Conservation (phyloP, 2,113 vertebrate genomes). For the Rattus rattus region DNA sequence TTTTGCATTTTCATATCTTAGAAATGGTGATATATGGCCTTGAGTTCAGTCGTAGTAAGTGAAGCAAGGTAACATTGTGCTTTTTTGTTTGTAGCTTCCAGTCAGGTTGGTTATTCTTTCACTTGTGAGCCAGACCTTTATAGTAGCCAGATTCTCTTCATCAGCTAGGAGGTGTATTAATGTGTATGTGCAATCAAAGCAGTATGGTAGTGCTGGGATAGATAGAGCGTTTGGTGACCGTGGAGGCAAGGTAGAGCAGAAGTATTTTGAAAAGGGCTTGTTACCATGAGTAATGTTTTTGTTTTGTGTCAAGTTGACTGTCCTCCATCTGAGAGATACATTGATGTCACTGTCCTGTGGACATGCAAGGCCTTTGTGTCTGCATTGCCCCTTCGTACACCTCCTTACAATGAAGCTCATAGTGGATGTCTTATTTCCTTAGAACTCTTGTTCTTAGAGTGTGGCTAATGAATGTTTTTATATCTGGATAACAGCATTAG, state of each 20-base stretch:
- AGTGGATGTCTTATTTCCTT: neutral
- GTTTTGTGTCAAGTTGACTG: neutral
- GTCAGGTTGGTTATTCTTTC: neutral
- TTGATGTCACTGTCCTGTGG: neutral
- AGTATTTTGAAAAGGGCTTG: neutral
- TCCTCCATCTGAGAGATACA: neutral
- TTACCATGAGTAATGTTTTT: neutral
- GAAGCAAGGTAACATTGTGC: neutral
- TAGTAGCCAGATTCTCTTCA: neutral
- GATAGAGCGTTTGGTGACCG: neutral
- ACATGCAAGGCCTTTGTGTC: neutral
- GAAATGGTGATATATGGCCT: neutral
- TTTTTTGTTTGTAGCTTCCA: neutral
- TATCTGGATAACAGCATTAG: neutral
- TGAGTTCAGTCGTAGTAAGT: neutral
- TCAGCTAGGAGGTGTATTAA: neutral
- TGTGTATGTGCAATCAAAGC: neutral
- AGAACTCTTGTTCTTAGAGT: neutral
- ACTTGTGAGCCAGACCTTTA: neutral
- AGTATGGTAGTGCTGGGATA: neutral
- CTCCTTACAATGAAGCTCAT: neutral
- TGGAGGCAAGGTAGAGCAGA: neutral
- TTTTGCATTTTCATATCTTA: conserved; percentile 12
- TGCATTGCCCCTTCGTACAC: neutral
- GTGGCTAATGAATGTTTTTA: neutral